Percentiles rank a stretch among this genome's conserved stretches.
Evolutionary conservation across 2,888 invertebrate species (phyloP).

Genomic region (Dolichomitus sp.): DNA sequence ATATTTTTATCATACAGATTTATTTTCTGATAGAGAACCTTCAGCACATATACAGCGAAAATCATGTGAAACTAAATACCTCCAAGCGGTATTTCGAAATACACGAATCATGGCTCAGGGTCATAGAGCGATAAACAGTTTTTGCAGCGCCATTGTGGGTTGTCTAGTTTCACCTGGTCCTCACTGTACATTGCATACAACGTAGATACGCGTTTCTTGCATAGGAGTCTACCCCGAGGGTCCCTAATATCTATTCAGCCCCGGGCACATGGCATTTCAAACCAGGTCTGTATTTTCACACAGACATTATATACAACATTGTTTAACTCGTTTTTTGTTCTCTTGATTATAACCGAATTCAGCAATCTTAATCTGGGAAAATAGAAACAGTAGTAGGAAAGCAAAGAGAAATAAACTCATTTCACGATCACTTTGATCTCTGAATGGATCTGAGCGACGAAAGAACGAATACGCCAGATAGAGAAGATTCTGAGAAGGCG

Average conservation of each 20-base stretch:
- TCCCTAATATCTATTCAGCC: background rate
- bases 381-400: background rate
- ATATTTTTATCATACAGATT: no score
- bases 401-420: slow-evolving; percentile 1
- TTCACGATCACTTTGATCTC: slow-evolving; percentile 46
- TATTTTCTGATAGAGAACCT: background rate
- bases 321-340: background rate
- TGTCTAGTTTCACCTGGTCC: background rate
- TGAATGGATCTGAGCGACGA: slow-evolving; percentile 36
- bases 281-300: background rate
- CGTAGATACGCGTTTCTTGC: no score
- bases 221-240: background rate
- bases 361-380: slow-evolving; percentile 7
- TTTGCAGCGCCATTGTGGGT: background rate
- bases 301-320: background rate
- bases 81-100: background rate
- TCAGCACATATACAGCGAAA: background rate
- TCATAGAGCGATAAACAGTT: background rate
- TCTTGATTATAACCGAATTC: background rate
- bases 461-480: background rate
- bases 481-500: background rate
- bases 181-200: background rate
- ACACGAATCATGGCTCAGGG: background rate
- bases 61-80: background rate
- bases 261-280: background rate